Conservation (phyloP, 92 coral and sea anemone species). For the Pocillopora meandrina region DNA sequence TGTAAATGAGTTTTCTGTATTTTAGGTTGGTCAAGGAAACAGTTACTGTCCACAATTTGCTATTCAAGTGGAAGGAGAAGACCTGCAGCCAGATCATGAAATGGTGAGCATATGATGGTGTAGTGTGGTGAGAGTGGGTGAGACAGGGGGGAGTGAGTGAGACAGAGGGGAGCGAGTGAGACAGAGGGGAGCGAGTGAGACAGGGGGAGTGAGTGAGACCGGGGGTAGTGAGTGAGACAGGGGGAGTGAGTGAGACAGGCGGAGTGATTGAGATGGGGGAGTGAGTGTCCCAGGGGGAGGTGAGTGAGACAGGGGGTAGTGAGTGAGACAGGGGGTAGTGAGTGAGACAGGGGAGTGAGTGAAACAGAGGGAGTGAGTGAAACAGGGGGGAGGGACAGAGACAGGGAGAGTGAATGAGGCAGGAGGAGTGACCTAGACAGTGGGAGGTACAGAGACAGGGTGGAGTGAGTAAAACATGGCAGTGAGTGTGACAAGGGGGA, state of each 20-base stretch:
- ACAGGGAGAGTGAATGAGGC: no score
- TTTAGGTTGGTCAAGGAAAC: constrained; percentile 58
- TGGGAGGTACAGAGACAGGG: neutral
- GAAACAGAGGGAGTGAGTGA: neutral
- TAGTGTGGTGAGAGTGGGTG: neutral
- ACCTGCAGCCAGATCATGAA: constrained; percentile 9
- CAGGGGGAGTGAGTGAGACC: no score
- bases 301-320: neutral
- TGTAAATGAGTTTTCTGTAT: neutral
- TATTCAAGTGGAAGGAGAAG: constrained; percentile 28
- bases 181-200: neutral
- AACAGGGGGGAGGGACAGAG: neutral
- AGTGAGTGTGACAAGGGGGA: no score
- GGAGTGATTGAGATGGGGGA: no score
- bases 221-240: no score
- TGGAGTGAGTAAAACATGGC: constrained; percentile 8
- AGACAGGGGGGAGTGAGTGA: neutral
- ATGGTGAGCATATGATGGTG: constrained; percentile 18
- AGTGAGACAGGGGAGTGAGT: no score
- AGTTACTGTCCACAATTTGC: neutral
- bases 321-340: neutral
- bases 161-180: neutral
- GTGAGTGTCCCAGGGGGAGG: no score
- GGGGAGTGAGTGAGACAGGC: no score
- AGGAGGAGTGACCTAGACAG: no score